These are phyloP conservation scores for Mya arenaria DNA, from an alignment of 1,140 invertebrate species.

Conservation along the genomic window DNA sequence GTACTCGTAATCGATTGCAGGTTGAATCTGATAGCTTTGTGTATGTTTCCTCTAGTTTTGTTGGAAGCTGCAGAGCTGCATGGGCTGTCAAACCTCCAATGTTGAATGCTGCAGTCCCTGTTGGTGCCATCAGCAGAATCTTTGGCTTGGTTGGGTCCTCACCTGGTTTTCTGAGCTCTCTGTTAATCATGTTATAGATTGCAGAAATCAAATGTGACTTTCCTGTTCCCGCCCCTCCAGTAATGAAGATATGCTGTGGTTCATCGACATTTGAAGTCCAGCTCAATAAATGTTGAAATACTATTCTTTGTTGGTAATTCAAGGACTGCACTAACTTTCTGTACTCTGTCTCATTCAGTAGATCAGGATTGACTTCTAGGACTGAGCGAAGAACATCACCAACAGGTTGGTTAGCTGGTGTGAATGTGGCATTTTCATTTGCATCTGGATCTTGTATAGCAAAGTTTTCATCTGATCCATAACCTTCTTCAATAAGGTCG, in stretches of 20 bases:
- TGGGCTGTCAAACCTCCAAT: constrained; percentile 47
- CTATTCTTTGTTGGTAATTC: constrained; percentile 25
- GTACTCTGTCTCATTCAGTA: constrained; percentile 20
- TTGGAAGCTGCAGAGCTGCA: constrained; percentile 42
- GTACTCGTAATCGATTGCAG: constrained; percentile 15
- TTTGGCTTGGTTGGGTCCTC: constrained; percentile 28
- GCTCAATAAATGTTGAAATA: constrained; percentile 30
- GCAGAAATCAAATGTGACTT: constrained; percentile 45
- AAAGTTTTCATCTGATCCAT: constrained; percentile 23
- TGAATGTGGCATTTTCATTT: constrained; percentile 11
- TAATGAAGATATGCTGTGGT: constrained; percentile 32
- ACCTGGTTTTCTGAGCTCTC: constrained; percentile 27
- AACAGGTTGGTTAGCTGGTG: neutral
- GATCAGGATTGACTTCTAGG: constrained; percentile 1
- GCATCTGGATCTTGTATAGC: constrained; percentile 17
- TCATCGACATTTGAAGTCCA: constrained; percentile 19
- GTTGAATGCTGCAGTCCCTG: constrained; percentile 54
- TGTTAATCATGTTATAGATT: constrained; percentile 27
- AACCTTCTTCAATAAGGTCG: constrained; percentile 31
- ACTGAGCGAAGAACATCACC: neutral
- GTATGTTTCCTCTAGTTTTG: constrained; percentile 22
- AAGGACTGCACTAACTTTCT: constrained; percentile 31
- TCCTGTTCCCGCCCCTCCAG: constrained; percentile 40
- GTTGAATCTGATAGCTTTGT: constrained; percentile 25
- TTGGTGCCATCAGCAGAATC: constrained; percentile 48